A percentile compares a stretch with the other conserved stretches of the same genome.
Conservation (phyloP, 2,113 vertebrate genomes). For the Ceratotherium simum region DNA sequence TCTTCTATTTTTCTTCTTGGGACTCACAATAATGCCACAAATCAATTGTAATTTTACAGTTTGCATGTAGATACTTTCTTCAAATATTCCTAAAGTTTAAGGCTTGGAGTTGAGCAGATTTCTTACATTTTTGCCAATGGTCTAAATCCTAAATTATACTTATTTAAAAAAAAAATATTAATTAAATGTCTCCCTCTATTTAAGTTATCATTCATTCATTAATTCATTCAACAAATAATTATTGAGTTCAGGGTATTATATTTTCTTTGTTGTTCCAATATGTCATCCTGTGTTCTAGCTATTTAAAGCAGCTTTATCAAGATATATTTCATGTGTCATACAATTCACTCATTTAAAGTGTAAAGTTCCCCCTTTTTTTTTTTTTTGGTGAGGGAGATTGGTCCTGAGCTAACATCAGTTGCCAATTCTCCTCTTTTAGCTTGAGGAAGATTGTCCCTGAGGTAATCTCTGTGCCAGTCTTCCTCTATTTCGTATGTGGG, state of each 20-base stretch:
- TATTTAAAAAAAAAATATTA: background rate
- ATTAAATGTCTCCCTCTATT: conserved; percentile 12
- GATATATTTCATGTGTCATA: background rate
- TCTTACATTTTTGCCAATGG: background rate
- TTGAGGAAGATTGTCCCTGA: no score
- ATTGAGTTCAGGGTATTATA: background rate
- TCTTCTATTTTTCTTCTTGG: background rate
- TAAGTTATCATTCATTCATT: background rate
- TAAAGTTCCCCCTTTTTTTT: background rate
- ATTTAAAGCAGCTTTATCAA: conserved; percentile 10
- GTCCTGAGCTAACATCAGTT: no score
- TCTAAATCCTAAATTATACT: background rate
- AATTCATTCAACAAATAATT: background rate
- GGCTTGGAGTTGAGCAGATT: background rate
- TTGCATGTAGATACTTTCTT: background rate
- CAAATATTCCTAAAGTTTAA: background rate
- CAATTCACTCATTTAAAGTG: background rate
- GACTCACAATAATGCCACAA: background rate
- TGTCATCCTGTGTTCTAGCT: background rate
- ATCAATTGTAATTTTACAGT: conserved; percentile 10
- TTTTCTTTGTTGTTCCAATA: background rate
- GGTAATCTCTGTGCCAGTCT: no score
- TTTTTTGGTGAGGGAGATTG: background rate
- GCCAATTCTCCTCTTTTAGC: no score
- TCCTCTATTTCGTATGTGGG: no score